These are phyloP conservation scores for Diglossa cyanea DNA, from an alignment of 2,797 vertebrate species.

Conservation along the genomic window DNA sequence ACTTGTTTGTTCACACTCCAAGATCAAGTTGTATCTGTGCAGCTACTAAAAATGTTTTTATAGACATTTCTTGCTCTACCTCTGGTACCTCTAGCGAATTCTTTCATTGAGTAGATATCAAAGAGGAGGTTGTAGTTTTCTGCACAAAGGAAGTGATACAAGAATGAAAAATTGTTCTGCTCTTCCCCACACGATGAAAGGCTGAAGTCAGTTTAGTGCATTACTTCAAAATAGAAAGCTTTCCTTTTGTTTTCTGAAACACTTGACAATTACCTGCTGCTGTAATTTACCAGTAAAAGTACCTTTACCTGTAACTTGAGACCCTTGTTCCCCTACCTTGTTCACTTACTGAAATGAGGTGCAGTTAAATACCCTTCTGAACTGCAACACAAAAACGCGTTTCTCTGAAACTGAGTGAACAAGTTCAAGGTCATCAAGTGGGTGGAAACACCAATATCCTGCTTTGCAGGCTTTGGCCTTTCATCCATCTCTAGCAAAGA, in stretches of 20 bases:
- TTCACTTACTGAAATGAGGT: not conserved
- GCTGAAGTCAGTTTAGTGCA: not conserved
- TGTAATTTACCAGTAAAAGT: conserved; percentile 44
- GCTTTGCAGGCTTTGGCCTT: not conserved
- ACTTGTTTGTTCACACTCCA: not conserved
- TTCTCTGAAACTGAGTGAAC: not conserved
- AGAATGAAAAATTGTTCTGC: conserved; percentile 20
- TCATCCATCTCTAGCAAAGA: not conserved
- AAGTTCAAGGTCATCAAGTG: not conserved
- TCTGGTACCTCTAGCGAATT: not conserved
- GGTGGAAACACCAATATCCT: not conserved
- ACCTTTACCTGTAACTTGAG: conserved; percentile 11
- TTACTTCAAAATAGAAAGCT: conserved; percentile 22
- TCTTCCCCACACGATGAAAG: not conserved
- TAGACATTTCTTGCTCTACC: not conserved
- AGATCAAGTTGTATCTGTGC: not conserved
- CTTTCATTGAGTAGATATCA: not conserved
- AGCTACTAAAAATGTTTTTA: not conserved
- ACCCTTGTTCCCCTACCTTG: not conserved
- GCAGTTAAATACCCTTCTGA: conserved; percentile 12
- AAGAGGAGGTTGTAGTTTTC: not conserved
- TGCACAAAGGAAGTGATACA: not conserved
- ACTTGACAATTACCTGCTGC: conserved; percentile 28
- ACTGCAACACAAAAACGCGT: not conserved
- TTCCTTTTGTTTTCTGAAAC: conserved; percentile 11